phyloP scores from a whole-genome alignment of 2,113 vertebrate species.

The Pollachius pollachius region DNA sequence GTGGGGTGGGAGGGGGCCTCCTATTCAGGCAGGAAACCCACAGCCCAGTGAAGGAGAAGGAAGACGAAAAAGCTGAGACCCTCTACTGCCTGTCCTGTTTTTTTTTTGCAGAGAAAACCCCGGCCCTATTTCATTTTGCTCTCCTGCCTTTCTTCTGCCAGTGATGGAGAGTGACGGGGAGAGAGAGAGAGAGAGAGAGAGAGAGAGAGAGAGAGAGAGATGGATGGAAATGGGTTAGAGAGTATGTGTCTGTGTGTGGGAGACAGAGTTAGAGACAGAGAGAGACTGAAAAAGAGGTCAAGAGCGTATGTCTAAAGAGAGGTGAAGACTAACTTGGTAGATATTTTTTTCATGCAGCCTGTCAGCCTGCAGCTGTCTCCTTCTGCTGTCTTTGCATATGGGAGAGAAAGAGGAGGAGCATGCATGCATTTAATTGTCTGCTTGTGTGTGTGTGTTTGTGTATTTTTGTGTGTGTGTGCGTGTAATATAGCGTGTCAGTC shows the following conservation, averaged over 20 bases:
- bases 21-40: slow-evolving; percentile 60
- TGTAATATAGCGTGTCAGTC: too few species aligned
- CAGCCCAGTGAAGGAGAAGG: slow-evolving; percentile 28
- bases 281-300: slow-evolving; percentile 4
- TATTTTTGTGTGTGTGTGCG: slow-evolving; percentile 4
- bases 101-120: slow-evolving; percentile 24
- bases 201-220: slow-evolving; percentile 10
- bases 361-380: slow-evolving; percentile 42
- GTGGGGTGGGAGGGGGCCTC: slow-evolving; percentile 23
- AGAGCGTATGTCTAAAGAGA: slow-evolving; percentile 6
- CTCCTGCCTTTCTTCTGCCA: neutral
- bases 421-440: neutral
- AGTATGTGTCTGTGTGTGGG: too few species aligned
- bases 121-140: neutral
- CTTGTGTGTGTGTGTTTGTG: slow-evolving; percentile 30
- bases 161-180: neutral
- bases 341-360: slow-evolving; percentile 51
- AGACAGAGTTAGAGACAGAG: slow-evolving; percentile 37
- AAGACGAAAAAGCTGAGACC: slow-evolving; percentile 39
- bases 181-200: slow-evolving; percentile 18
- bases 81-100: slow-evolving; percentile 30
- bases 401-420: slow-evolving; percentile 10
- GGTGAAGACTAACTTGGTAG: slow-evolving; percentile 42
- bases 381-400: slow-evolving; percentile 29
- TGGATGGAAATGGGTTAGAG: too few species aligned